Evolutionary conservation across 2,888 invertebrate genomes (phyloP), one percentile per base, ranked within the genome.

Genomic region (Tachina grossa): DNA sequence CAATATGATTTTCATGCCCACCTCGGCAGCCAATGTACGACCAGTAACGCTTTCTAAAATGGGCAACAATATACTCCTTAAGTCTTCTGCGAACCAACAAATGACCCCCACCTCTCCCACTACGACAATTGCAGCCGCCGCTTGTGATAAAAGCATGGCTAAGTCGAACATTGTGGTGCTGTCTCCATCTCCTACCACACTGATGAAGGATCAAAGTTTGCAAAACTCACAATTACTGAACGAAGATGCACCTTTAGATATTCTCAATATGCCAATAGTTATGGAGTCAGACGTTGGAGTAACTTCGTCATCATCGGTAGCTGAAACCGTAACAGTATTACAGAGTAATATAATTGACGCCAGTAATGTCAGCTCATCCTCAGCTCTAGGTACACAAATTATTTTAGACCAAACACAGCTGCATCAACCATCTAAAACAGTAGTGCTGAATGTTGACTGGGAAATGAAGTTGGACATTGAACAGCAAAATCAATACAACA

Each of bases 221-320:
- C 88, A 87, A 84, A 86, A 86, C 47, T 88, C 89, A 87, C 91
- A 91, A 86, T 89, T 93, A 71, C 93, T 95, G 76, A 94, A 95
- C 10, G 93, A 94, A 89, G 95, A 95, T 87, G 94, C 95, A 2
- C 95, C 95, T 6, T 94, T 95, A 39, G 93, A 93, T 89, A 92
- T 93, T 45, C 89, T 93, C 16, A 91, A 91, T 47, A 91, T 91
- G 88, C 92, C 92, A 19, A 92, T 92, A 39, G 91, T 92, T 85
- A 92, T 92, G 74, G 91, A 91, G 6, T 88, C 91, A 9, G 90
- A 90, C 49, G 89, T 88, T 61, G 85, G 87, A 74, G 85, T 85
- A 11, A 43, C 76, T 55, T 83, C 86, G 4, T 47, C 79, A 11
- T 61, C 82, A 43, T 80, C 83, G 39, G 22, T 47, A 39, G 57